Evolutionary conservation across 30 jellyfish, hydroid and myxozoan species (phyloP).

Genomic region (Nemopilema nomurai): DNA sequence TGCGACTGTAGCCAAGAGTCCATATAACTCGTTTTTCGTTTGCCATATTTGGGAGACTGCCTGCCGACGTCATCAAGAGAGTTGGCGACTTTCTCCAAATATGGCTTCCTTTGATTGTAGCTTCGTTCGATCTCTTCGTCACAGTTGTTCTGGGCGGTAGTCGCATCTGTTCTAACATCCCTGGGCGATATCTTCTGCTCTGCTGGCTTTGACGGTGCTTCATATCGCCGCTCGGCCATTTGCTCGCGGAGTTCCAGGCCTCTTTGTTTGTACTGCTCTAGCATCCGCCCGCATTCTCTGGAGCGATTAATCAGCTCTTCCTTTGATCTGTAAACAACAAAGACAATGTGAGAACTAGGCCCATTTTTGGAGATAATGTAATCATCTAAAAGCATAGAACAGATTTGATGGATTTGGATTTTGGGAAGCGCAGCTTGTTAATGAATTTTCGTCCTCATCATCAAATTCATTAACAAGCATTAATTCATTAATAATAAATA

Average conservation of each 20-base stretch:
- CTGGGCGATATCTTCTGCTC: background rate
- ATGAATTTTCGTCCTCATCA: too few species aligned
- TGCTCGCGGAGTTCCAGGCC: slow-evolving; percentile 31
- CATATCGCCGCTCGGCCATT: slow-evolving; percentile 10
- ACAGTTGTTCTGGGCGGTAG: background rate
- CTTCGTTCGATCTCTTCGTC: background rate
- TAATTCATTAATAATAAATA: too few species aligned
- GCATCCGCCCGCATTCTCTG: slow-evolving; percentile 57
- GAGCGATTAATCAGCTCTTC: slow-evolving; percentile 69
- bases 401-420: too few species aligned
- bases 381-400: too few species aligned
- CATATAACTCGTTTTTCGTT: slow-evolving; percentile 60
- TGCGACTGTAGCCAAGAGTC: slow-evolving; percentile 86
- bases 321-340: slow-evolving; percentile 57
- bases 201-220: slow-evolving; percentile 4
- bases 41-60: slow-evolving; percentile 48
- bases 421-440: too few species aligned
- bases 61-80: background rate
- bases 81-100: background rate
- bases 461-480: too few species aligned
- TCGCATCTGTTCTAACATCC: background rate
- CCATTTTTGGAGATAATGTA: too few species aligned
- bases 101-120: background rate
- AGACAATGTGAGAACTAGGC: too few species aligned
- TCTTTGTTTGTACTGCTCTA: slow-evolving; percentile 46